phyloP scores from a whole-genome alignment of 2,797 vertebrate genomes.

The Cottoperca gobio region DNA sequence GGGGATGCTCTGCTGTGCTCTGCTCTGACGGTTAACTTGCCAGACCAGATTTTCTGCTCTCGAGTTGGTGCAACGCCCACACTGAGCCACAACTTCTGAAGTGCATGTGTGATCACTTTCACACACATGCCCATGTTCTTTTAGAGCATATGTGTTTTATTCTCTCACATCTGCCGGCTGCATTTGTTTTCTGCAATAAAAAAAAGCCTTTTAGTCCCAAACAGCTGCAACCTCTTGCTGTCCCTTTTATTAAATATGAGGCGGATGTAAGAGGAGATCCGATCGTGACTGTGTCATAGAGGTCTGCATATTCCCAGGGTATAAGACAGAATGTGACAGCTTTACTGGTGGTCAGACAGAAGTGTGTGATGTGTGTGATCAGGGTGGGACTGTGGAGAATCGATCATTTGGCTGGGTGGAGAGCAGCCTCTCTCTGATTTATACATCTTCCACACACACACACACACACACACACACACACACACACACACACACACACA shows the following conservation, averaged over 20 bases:
- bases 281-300: constrained; percentile 15
- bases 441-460: constrained; percentile 28
- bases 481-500: not conserved
- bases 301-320: constrained; percentile 26
- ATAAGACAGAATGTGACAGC: constrained; percentile 5
- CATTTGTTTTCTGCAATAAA: constrained; percentile 33
- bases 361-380: constrained; percentile 47
- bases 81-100: constrained; percentile 24
- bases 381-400: constrained; percentile 71
- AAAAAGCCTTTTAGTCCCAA: constrained; percentile 9
- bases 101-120: constrained; percentile 41
- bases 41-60: constrained; percentile 72
- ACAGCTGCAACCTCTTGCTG: constrained; percentile 38
- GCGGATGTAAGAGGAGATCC: constrained; percentile 4
- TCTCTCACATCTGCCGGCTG: constrained; percentile 42
- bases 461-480: not conserved
- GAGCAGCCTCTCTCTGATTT: constrained; percentile 43
- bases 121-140: constrained; percentile 38
- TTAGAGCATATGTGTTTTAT: constrained; percentile 37
- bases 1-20: constrained; percentile 51
- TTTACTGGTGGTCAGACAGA: constrained; percentile 29
- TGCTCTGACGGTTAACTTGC: constrained; percentile 73
- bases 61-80: constrained; percentile 38
- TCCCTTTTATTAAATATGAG: constrained; percentile 13
- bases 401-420: constrained; percentile 54